Evolutionary conservation across 1,140 invertebrate species (phyloP), one percentile per base, ranked within the genome.

Genomic region (Tetragonula clypearis): DNA sequence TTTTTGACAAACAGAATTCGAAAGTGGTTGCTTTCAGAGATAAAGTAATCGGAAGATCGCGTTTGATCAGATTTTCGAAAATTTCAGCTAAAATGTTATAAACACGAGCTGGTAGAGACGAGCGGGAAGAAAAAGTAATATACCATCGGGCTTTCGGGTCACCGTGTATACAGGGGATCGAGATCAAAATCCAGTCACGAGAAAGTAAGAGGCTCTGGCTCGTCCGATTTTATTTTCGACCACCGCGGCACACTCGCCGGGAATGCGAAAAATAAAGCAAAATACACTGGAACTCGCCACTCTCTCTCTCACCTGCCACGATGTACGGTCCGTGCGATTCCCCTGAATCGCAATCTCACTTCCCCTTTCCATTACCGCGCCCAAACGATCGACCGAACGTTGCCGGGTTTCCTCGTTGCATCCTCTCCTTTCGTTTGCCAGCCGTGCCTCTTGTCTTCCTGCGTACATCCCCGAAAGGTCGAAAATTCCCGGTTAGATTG

Each of bases 171-270:
- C 26, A 41, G 21, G 30, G 65, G 72, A 87, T 86, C 82, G 69
- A 77, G 77, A 86, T 85, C 85, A n/a, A 72, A 49, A 77, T 55
- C 74, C 60, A 53, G 66, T 60, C 19, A 53, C 86, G 91, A 87
- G 91, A 92, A 92, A 92, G 92, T 92, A 90, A 91, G 77, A 88
- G 89, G 86, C 80, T n/a, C 60, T 8, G 84, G 88, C 85, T 85
- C 86, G 87, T 90, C 83, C 78, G 72, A 88, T 90, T 92, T 92
- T 91, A 88, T 91, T 91, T 89, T 82, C 87, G 65, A 90, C 68
- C 82, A 55, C 71, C 83, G 35, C 83, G 35, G n/a, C 74, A 69
- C 68, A 60, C 56, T 73, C 86, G 62, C 23, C 35, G 79, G 71
- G 84, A 88, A 87, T 80, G 85, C 71, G 60, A 77, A 76, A 92